Base-by-base conservation (phyloP, 1,140 invertebrate species). In the Caligus rogercresseyi region DNA sequence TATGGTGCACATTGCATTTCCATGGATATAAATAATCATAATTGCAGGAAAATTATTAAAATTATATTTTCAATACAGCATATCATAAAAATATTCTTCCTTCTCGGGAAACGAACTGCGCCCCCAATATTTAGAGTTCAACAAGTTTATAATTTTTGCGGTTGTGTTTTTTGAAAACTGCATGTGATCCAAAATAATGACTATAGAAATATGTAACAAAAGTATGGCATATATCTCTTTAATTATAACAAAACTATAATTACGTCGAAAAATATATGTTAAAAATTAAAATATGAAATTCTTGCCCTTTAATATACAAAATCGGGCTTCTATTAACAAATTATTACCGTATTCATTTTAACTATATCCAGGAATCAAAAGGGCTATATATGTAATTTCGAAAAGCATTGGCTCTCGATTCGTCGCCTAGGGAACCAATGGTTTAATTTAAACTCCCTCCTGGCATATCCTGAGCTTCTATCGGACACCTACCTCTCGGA, bases 361-460 rank as follows among this genome's bases (percentile, higher is more conserved):
- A 66, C 70, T 63, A 26, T 57, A 73, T 74, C 62, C 67, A 84
- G 83, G 66, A 71, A 73, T 67, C 81, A 82, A 73, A 73, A 78
- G 65, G 86, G 85, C 3, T 89, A 83, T 70, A 87, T 90, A 65
- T 89, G 85, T 70, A 87, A 89, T 73, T 86, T 84, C 68, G 77
- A 80, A 68, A 82, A 86, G 65, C 87, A 90, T 71, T 90, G 87
- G 87, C 84, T 89, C 68, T 83, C 84, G 7, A 79, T 90, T 57
- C 73, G 87, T 61, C 84, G 83, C 72, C 73, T 90, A 63, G 85
- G 83, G 14, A 72, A 74, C 43, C 84, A 88, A 67, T 91, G 86
- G 86, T 88, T 89, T 68, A 87, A 89, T 74, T 74, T 91, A 26
- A 89, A 91, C 76, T 89, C 86, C 1, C 73, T 87, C 61, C 73